Evolutionary conservation across 1,140 invertebrate species (phyloP).

Genomic region (Procambarus clarkii): DNA sequence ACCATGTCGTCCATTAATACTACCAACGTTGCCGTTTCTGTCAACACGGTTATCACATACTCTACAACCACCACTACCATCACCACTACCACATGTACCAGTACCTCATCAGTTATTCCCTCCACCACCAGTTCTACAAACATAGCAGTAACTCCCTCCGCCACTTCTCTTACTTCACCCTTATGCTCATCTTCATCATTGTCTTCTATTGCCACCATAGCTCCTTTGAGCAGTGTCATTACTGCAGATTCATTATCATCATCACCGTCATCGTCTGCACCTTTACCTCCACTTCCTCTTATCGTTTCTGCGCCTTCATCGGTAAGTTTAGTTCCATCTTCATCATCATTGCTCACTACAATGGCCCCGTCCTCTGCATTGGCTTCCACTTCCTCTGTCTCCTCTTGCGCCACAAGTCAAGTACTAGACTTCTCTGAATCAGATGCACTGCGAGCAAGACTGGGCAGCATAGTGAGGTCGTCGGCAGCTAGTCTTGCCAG

Average conservation of each 20-base stretch:
- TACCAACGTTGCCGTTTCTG: neutral
- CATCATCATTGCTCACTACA: neutral
- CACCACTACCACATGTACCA: conserved; percentile 34
- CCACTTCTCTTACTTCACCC: conserved; percentile 2
- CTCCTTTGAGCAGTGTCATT: neutral
- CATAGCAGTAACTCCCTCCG: conserved; percentile 28
- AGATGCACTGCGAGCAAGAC: conserved; percentile 79
- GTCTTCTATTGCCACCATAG: neutral
- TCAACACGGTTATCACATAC: neutral
- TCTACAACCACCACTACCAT: conserved; percentile 12
- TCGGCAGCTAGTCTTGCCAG: conserved; percentile 75
- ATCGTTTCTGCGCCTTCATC: neutral
- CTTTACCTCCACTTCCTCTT: conserved; percentile 9
- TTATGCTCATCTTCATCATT: neutral
- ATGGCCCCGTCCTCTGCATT: neutral
- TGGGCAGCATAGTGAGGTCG: conserved; percentile 82
- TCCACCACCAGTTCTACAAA: conserved; percentile 20
- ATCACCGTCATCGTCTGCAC: neutral
- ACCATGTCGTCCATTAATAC: neutral
- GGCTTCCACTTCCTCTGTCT: neutral
- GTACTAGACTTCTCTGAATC: conserved; percentile 79
- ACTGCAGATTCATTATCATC: neutral
- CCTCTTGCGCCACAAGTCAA: conserved; percentile 21
- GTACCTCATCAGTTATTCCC: conserved; percentile 17
- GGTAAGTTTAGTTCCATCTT: neutral